These are phyloP conservation scores for Hydractinia echinata DNA, from an alignment of 30 jellyfish, hydroid and myxozoan genomes.

Conservation along the genomic window DNA sequence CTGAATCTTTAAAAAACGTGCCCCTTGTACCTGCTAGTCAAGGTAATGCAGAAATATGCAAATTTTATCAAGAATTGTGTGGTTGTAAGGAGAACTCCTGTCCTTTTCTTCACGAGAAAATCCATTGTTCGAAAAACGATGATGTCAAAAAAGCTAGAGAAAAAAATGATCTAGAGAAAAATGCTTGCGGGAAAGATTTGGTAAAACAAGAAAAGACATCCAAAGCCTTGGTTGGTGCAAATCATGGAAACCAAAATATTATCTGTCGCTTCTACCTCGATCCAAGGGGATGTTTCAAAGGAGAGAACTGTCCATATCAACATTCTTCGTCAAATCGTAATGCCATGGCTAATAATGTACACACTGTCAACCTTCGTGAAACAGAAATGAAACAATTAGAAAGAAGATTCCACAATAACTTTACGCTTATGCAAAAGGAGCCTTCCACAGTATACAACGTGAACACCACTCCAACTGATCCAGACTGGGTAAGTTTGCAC, in stretches of 20 bases:
- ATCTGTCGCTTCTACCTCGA: no score
- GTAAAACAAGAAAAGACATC: no score
- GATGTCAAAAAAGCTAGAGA: no score
- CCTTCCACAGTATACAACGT: not conserved
- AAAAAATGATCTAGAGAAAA: not conserved
- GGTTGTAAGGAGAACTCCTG: no score
- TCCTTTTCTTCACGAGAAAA: no score
- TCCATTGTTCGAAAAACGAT: no score
- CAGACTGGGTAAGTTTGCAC: constrained; percentile 26
- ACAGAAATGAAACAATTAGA: constrained; percentile 19
- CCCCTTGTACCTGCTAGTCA: no score
- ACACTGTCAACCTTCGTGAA: not conserved
- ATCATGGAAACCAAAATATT: no score
- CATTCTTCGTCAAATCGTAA: not conserved
- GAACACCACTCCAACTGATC: constrained; percentile 16
- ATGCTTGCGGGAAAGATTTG: not conserved
- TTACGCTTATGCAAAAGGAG: not conserved
- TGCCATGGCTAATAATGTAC: not conserved
- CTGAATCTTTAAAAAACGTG: no score
- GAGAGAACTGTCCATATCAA: not conserved
- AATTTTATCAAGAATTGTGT: no score
- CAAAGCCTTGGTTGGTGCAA: no score
- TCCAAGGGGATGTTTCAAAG: not conserved
- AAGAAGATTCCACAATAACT: constrained; percentile 9
- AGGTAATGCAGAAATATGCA: no score